phyloP scores from a whole-genome alignment of 2,797 vertebrate species.

The Hydrocynus forskahlii region DNA sequence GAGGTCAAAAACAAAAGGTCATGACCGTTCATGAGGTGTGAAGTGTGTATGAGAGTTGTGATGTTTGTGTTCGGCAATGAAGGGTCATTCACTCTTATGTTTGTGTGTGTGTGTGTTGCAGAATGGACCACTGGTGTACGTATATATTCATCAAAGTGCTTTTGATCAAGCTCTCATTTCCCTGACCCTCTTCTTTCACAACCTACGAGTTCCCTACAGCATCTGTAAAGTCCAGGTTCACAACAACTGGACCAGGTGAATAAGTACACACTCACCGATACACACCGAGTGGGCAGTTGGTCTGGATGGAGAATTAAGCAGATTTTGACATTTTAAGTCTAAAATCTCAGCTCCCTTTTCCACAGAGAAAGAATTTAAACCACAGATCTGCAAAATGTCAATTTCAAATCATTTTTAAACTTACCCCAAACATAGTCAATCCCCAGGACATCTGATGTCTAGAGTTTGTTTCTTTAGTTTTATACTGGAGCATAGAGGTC shows the following conservation, averaged over 20 bases:
- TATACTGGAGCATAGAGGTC: no score
- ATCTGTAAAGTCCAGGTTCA: conserved; percentile 67
- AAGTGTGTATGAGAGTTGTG: conserved; percentile 11
- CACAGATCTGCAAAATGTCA: no score
- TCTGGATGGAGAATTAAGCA: background rate
- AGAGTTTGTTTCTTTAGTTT: no score
- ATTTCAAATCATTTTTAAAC: no score
- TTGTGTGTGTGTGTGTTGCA: conserved; percentile 65
- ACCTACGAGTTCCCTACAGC: conserved; percentile 84
- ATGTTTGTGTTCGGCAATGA: background rate
- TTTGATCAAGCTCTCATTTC: conserved; percentile 83
- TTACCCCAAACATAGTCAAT: no score
- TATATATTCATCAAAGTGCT: conserved; percentile 80
- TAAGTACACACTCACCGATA: conserved; percentile 13
- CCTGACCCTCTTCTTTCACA: conserved; percentile 84
- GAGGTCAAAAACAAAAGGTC: background rate
- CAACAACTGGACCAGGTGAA: conserved; percentile 80
- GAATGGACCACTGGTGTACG: conserved; percentile 79
- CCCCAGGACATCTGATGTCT: no score
- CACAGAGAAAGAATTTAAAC: background rate
- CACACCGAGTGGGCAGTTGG: background rate
- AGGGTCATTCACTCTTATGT: conserved; percentile 1
- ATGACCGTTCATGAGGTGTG: conserved; percentile 16
- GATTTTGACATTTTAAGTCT: background rate
- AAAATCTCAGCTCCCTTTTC: background rate